Evolutionary conservation across 2,113 vertebrate genomes (phyloP), one percentile per base, ranked within the genome.

Genomic region (Gasterosteus nipponicus): DNA sequence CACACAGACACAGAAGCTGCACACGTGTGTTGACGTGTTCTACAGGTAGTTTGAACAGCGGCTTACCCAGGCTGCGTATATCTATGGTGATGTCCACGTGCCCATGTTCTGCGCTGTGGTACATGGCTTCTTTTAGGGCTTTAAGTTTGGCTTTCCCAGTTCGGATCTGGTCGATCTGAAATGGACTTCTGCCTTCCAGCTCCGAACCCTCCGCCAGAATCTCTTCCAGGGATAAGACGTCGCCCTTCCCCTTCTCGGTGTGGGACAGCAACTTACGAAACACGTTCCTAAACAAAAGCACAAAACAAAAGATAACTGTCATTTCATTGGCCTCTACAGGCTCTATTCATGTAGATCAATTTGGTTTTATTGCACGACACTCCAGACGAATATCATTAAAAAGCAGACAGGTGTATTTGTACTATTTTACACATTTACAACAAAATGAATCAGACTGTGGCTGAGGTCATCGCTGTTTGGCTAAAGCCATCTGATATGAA

Each of bases 51-150:
- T 16, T 75, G 39, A 42, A 5, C 2, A 51, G 33, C 31, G 26
- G 85, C 96, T 93, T 63, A 99, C 98, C 97, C 53, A 98, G 95
- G 90, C 96, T 98, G 57, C 97, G 94, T 87, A 97, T 96, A 62
- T 99, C 97, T 66, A 99, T 97, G 87, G 96, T 99, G 82, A 99
- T 97, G 84, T 99, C 97, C 75, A 99, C 96, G 2, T 98, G 97
- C 47, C 97, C 96, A 0, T 99, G 98, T 82, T 99, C 98, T 0
- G 97, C 92, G 2, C 98, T 98, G 94, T 99, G 97, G 90, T 99
- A 99, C 96, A 99, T 98, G 89, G 98, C 97, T 89, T 99, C 98
- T 89, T 95, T 96, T 83, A 99, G 91, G 58, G 97, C 97, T 91
- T 97, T 97, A 71, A 99, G 95, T 89, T 95, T 97, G 93, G 96